Evolutionary conservation across 2,888 invertebrate genomes (phyloP), one percentile per base, ranked within the genome.

Genomic region (Folsomia manolachei): DNA sequence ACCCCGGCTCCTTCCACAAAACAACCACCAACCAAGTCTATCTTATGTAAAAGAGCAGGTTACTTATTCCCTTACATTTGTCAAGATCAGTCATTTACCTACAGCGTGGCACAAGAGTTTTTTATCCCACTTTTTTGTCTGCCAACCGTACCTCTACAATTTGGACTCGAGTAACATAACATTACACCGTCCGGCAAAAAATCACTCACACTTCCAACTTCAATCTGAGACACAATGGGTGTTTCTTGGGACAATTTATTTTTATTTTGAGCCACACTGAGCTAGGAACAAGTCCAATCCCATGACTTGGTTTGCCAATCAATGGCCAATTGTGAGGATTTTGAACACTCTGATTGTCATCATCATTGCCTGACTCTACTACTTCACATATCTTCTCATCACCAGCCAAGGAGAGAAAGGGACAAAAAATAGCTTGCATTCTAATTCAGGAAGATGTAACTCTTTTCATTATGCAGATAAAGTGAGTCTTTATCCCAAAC

Each of bases 271-370:
- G 14, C 39, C 14, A n/a, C 39, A 39, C 7, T 9, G 7, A 14
- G 14, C 39, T 39, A n/a, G 27, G 56, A 53, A 53, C 53, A 56
- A 14, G 4, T 56, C 56, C 18, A 14, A 24, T 56, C 56, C 52
- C 19, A 39, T 19, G 23, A 9, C 65, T 39, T n/a, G 21, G 51
- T 53, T 67, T 67, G 67, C 67, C 67, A 67, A 67, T 67, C 67
- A 67, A 67, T 67, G 67, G 60, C 56, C 67, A 67, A 67, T 67
- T 67, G 67, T 67, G 67, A 67, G 67, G 24, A 67, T 67, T 60
- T 24, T 56, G 67, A 67, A 67, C 67, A 67, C 56, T 66, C 66
- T 67, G 67, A 67, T 67, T 67, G 67, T 67, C 67, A 67, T 67
- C 67, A 24, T 39, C 67, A 24, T 52, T 66, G 26, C 26, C 21